These are phyloP conservation scores for Pharmacophagus antenor DNA, from an alignment of 2,888 invertebrate genomes.

Conservation along the genomic window DNA sequence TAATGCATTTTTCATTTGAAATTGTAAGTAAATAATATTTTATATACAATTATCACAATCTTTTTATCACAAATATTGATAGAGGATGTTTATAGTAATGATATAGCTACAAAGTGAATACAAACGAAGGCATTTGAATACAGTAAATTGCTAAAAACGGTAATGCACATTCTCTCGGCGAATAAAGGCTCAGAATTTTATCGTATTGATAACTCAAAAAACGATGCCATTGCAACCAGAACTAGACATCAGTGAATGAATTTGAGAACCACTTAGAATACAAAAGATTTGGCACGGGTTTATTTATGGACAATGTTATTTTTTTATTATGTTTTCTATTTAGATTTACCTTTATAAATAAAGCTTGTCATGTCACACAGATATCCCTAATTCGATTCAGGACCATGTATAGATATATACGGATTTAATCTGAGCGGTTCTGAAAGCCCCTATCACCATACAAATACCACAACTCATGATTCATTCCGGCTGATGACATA, in stretches of 20 bases:
- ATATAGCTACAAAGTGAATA: constrained; percentile 13
- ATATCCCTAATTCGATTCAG: too few species aligned
- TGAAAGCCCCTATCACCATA: too few species aligned
- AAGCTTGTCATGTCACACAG: too few species aligned
- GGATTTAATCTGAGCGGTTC: too few species aligned
- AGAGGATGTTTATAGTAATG: constrained; percentile 5
- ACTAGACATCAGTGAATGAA: constrained; percentile 25
- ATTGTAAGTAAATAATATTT: neutral
- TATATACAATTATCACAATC: neutral
- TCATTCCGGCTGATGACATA: too few species aligned
- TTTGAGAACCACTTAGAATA: constrained; percentile 24
- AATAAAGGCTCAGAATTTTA: constrained; percentile 24
- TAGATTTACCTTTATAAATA: too few species aligned
- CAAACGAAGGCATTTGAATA: constrained; percentile 20
- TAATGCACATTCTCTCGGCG: constrained; percentile 24
- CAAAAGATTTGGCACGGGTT: constrained; percentile 28
- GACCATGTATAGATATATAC: too few species aligned
- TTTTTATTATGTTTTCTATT: constrained; percentile 19
- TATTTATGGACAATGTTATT: constrained; percentile 24
- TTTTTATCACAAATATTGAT: constrained; percentile 1
- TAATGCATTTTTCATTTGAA: neutral
- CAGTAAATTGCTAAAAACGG: constrained; percentile 24
- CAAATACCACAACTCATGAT: too few species aligned
- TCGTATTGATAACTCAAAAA: constrained; percentile 28
- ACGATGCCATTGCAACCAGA: constrained; percentile 22